Conservation (phyloP, 2,113 vertebrate species). For the Balaenoptera acutorostrata region DNA sequence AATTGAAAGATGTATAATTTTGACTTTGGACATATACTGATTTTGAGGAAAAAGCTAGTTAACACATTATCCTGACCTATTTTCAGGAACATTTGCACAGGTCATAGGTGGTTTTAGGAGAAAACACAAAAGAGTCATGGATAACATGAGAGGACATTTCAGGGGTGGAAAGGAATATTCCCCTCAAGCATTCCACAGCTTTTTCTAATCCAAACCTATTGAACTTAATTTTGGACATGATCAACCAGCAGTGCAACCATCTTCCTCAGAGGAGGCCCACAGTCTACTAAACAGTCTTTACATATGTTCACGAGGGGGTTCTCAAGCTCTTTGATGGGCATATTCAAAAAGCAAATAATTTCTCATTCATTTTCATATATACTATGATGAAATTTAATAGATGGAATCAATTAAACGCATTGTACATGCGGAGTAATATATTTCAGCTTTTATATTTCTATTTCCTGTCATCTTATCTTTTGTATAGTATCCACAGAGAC, state of each 20-base stretch:
- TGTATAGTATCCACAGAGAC: background rate
- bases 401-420: background rate
- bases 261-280: too few relatives aligned
- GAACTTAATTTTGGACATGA: too few relatives aligned
- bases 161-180: too few relatives aligned
- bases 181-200: too few relatives aligned
- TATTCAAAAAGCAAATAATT: conserved; percentile 41
- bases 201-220: too few relatives aligned
- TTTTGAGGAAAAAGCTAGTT: background rate
- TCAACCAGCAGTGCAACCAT: too few relatives aligned
- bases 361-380: conserved; percentile 33
- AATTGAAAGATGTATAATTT: background rate
- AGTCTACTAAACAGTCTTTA: too few relatives aligned
- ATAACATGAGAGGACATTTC: background rate
- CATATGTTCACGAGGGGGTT: too few relatives aligned
- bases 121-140: background rate
- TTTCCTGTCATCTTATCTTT: background rate
- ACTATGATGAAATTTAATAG: conserved; percentile 22
- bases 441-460: conserved; percentile 25
- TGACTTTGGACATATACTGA: background rate
- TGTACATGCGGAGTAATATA: background rate
- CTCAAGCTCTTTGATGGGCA: background rate
- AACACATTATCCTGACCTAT: background rate
- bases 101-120: background rate
- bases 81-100: background rate